phyloP scores from a whole-genome alignment of 2,113 vertebrate genomes.

The Crotalus horridus region DNA sequence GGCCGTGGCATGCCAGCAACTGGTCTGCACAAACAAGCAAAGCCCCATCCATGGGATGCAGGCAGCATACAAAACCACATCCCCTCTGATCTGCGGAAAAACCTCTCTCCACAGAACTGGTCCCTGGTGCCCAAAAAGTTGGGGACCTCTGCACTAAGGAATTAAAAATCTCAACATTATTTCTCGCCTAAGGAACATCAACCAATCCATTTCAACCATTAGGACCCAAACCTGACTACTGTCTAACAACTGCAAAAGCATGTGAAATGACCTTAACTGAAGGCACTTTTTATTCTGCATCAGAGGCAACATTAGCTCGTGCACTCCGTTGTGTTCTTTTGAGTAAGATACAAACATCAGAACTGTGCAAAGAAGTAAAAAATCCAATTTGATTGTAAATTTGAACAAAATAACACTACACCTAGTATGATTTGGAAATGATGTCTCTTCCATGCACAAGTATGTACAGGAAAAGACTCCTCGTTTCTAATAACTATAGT shows the following conservation, averaged over 20 bases:
- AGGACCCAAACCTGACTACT: neutral
- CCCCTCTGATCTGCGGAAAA: too few relatives aligned
- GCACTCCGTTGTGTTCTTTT: neutral
- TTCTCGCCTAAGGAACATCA: neutral
- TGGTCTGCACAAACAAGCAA: too few relatives aligned
- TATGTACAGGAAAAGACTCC: neutral
- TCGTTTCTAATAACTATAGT: neutral
- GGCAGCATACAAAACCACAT: too few relatives aligned
- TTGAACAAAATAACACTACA: neutral
- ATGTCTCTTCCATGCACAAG: neutral
- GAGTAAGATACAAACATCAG: neutral
- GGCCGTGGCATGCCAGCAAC: too few relatives aligned
- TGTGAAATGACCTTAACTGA: neutral
- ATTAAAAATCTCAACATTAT: neutral
- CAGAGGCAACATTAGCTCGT: neutral
- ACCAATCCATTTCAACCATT: neutral
- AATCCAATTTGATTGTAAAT: neutral
- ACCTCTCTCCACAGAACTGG: too few relatives aligned
- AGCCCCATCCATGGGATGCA: too few relatives aligned
- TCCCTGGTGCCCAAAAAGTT: too few relatives aligned
- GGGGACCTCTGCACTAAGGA: too few relatives aligned
- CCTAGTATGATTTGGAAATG: neutral
- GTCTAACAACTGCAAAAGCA: neutral
- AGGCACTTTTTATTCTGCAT: neutral
- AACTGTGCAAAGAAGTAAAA: neutral